Percentiles rank a stretch among this genome's conserved stretches.
Evolutionary conservation across 2,113 vertebrate species (phyloP).

Genomic region (Pelodiscus sinensis): DNA sequence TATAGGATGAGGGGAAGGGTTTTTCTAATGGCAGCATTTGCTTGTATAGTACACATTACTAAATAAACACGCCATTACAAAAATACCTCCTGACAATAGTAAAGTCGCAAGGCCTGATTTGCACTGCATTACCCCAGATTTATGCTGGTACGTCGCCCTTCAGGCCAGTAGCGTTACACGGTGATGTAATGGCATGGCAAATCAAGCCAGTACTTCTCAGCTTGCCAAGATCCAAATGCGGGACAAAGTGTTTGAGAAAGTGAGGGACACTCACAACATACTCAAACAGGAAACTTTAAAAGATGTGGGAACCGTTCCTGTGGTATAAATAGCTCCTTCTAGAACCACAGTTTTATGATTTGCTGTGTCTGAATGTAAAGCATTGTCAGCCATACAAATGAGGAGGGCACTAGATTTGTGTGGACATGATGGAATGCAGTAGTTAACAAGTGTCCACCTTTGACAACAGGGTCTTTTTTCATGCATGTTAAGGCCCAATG

Average conservation of each 20-base stretch:
- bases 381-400: accelerated
- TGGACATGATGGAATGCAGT: neutral
- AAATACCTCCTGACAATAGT: constrained; percentile 21
- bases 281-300: constrained; percentile 5
- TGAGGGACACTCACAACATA: neutral
- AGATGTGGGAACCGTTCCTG: neutral
- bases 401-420: accelerated
- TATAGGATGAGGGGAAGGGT: constrained; percentile 6
- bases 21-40: constrained; percentile 37
- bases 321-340: neutral
- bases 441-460: neutral
- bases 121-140: neutral
- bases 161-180: neutral
- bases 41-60: constrained; percentile 53
- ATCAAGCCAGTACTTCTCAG: neutral
- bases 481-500: neutral
- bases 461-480: neutral
- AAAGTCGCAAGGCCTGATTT: neutral
- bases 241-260: neutral
- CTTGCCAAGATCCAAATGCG: neutral
- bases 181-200: neutral
- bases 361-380: neutral
- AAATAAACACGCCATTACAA: constrained; percentile 46
- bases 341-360: neutral
- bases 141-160: accelerated